Evolutionary conservation across 2,797 vertebrate genomes (phyloP), one percentile per base, ranked within the genome.

Genomic region (Sebastes hubbsi): DNA sequence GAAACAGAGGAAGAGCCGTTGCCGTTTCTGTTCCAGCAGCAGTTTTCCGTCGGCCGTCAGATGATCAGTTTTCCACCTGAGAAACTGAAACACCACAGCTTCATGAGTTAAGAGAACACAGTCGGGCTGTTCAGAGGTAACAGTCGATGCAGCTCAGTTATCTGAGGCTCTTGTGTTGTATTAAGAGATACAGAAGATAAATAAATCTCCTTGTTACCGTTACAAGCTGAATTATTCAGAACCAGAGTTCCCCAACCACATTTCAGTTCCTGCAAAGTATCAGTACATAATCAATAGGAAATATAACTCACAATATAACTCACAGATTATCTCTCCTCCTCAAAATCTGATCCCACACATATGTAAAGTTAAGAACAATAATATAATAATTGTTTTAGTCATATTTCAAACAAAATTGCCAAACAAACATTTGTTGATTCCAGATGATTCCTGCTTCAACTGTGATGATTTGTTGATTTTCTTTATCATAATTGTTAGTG

Each of bases 31-130:
- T 81, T 87, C 73, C 82, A 80, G 79, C 74, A 82, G 77, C 59
- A 72, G 80, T 62, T 81, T 87, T 38, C 71, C 60, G 49, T 30
- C 14, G 32, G 58, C 20, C 27, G 56, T 75, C 72, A 74, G 49
- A 61, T 82, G 77, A 80, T 84, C 69, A 14, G 38, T 77, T 88
- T 85, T 77, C 56, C 80, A 72, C 63, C 65, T 30, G 78, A 83
- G 36, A 18, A 42, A 22, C 56, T 36, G 20, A 61, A 49, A 75
- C 65, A 10, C 9, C 3, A 10, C 8, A n/a, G 16, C 27, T 69
- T 38, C 25, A 30, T 67, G 22, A 22, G 11, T 27, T 29, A 8
- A n/a, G 27, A 55, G 46, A 55, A n/a, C 22, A 38, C 2, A 9
- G 10, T 72, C 56, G 5, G 29, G 24, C 25, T 46, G 42, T 14